Evolutionary conservation across 1,140 invertebrate genomes (phyloP), one percentile per base, ranked within the genome.

Genomic region (Heliconius eleuchia): DNA sequence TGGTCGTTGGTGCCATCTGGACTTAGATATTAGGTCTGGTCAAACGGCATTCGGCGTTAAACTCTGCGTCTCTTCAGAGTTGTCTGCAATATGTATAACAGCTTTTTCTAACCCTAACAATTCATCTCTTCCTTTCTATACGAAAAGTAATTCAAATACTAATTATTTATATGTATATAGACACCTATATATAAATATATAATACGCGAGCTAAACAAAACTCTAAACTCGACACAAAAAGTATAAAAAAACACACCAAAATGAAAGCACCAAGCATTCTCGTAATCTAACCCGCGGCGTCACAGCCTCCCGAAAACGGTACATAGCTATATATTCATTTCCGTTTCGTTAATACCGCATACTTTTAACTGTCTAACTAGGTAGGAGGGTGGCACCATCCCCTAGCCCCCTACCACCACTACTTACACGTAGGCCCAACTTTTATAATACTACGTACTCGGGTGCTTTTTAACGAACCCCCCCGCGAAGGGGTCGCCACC

Each of bases 351-450:
- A 94, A 94, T 94, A 92, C 92, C 92, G 91, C 92, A 94, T 94
- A 94, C 91, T 92, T 94, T 94, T 94, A 92, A 92, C 92, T 94
- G 92, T 91, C 89, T 90, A 90, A 90, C 88, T 90, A 89, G 89
- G 89, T 88, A 85, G 88, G 82, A 80, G 82, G 82, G 60, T 30
- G 60, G 60, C 60, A 23, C 77, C 78, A 72, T n/a, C 72, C 84
- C 77, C 74, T 19, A 70, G 77, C 84, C 82, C 83, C 80, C 85
- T 86, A 57, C 55, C 84, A 78, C 82, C 86, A 94, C 92, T 94
- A 94, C 92, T 94, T 94, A 92, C 88, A 93, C 92, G 91, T 92
- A 94, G 92, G 92, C 92, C 88, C 92, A 92, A 94, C 91, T 94
- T 94, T 94, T 94, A 94, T 94, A 94, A 92, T 94, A 93, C 90